Conservation (phyloP, 2,797 vertebrate genomes). For the Rhabdophis nuchalis region DNA sequence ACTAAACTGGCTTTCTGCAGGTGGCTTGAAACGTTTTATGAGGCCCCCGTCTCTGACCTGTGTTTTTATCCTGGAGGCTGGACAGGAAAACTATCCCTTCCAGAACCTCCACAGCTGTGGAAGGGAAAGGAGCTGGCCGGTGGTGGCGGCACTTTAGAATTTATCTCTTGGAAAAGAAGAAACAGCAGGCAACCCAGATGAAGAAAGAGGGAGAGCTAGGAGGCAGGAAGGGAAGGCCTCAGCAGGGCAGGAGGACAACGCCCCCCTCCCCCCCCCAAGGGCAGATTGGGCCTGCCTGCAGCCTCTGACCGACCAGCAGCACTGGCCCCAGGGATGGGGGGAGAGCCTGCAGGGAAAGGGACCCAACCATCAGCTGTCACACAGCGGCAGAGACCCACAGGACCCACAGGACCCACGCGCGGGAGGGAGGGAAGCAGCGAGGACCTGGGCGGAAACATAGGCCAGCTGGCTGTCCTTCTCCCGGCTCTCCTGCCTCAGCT, state of each 20-base stretch:
- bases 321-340: background rate
- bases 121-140: background rate
- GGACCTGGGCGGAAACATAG: constrained; percentile 67
- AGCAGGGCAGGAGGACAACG: background rate
- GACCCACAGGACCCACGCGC: background rate
- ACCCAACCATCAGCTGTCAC: background rate
- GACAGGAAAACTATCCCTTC: background rate
- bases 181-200: background rate
- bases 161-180: background rate
- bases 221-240: background rate
- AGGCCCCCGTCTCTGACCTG: background rate
- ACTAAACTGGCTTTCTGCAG: background rate
- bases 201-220: too few relatives aligned
- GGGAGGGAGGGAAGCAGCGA: background rate
- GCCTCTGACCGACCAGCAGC: background rate
- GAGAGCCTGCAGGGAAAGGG: background rate
- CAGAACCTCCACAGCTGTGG: background rate
- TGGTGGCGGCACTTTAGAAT: background rate
- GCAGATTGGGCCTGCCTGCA: background rate
- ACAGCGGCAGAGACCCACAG: background rate
- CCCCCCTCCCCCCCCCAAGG: rapidly evolving
- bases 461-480: constrained; percentile 73
- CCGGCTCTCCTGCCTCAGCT: constrained; percentile 62
- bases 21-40: too few relatives aligned
- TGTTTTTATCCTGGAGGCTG: background rate